phyloP scores from a whole-genome alignment of 2,888 invertebrate genomes.

The Andrena praecox region DNA sequence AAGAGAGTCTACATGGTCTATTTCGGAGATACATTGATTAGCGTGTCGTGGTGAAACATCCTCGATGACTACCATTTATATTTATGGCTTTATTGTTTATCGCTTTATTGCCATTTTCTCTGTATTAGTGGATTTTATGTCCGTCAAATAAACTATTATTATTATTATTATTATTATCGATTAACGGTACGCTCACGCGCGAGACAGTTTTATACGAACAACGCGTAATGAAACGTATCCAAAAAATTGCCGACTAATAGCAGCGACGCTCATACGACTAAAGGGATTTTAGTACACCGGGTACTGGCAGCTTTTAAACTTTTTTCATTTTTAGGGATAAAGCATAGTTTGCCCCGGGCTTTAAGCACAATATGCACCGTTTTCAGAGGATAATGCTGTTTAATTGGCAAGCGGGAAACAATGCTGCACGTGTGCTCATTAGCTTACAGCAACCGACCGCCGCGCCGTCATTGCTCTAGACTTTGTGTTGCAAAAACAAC shows the following conservation, averaged over 20 bases:
- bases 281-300: constrained; percentile 5
- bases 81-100: too few species aligned
- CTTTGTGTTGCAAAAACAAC: neutral
- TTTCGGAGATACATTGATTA: too few species aligned
- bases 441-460: constrained; percentile 15
- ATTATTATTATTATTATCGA: too few species aligned
- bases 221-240: constrained; percentile 1
- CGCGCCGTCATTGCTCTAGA: constrained; percentile 14
- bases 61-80: too few species aligned
- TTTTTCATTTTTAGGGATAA: constrained; percentile 72
- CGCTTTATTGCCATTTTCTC: too few species aligned
- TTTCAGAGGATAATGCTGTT: constrained; percentile 62
- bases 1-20: too few species aligned
- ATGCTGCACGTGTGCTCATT: constrained; percentile 58
- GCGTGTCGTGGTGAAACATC: too few species aligned
- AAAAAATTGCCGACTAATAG: neutral
- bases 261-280: neutral
- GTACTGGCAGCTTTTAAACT: constrained; percentile 48
- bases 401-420: constrained; percentile 64
- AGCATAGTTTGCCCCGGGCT: constrained; percentile 41
- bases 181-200: neutral
- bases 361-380: constrained; percentile 51
- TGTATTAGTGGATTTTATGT: too few species aligned
- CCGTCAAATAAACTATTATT: too few species aligned
- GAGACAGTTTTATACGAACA: constrained; percentile 8